Evolutionary conservation across 1,140 invertebrate species (phyloP).

Genomic region (Conus betulinus): DNA sequence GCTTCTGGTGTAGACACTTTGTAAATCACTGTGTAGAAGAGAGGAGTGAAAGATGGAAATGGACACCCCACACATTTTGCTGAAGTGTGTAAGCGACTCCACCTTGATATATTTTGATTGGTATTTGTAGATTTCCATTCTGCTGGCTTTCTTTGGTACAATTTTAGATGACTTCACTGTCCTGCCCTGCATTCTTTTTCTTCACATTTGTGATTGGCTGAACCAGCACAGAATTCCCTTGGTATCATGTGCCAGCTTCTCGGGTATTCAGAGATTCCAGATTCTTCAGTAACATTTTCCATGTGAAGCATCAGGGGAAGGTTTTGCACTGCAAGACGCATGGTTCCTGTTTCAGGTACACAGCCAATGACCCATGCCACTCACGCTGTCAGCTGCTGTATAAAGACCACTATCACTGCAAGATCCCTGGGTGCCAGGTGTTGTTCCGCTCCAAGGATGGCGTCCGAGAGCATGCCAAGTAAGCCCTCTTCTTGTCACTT

Average conservation of each 20-base stretch:
- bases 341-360: conserved; percentile 70
- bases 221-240: not conserved
- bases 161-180: too few species aligned
- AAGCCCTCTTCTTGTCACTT: conserved; percentile 18
- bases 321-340: too few species aligned
- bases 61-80: too few species aligned
- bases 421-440: conserved; percentile 69
- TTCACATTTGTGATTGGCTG: too few species aligned
- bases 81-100: too few species aligned
- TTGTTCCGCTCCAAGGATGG: conserved; percentile 85
- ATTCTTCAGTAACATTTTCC: not conserved
- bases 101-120: too few species aligned
- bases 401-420: conserved; percentile 88
- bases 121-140: too few species aligned
- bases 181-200: too few species aligned
- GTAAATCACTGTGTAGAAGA: too few species aligned
- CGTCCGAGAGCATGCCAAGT: conserved; percentile 87
- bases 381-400: conserved; percentile 84
- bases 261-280: not conserved
- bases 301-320: not conserved
- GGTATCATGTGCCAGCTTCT: not conserved
- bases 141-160: too few species aligned
- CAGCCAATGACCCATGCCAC: conserved; percentile 79
- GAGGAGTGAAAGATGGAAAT: too few species aligned
- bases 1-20: too few species aligned